phyloP scores from a whole-genome alignment of 1,140 invertebrate genomes.

The Drosophila grimshawi region DNA sequence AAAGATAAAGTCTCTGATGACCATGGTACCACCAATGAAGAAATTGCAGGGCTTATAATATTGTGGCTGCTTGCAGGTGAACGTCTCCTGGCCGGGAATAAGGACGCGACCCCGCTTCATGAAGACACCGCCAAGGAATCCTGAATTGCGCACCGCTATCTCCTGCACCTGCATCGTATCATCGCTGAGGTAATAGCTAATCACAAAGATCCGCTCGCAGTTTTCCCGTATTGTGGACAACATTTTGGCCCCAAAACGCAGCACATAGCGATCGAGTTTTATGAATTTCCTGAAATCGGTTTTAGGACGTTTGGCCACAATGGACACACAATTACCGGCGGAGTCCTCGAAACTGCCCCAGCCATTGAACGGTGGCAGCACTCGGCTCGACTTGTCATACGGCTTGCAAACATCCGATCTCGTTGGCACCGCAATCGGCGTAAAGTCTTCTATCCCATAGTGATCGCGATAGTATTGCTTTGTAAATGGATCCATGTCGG shows the following conservation, averaged over 20 bases:
- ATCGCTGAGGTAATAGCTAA: slow-evolving; percentile 92
- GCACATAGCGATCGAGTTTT: slow-evolving; percentile 89
- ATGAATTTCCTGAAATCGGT: slow-evolving; percentile 93
- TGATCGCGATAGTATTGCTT: slow-evolving; percentile 92
- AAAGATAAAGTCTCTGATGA: slow-evolving; percentile 91
- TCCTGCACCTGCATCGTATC: slow-evolving; percentile 94
- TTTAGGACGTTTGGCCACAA: slow-evolving; percentile 90
- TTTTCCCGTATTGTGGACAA: slow-evolving; percentile 90
- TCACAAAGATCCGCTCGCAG: slow-evolving; percentile 90
- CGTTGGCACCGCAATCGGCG: slow-evolving; percentile 85
- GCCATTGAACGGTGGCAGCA: slow-evolving; percentile 94
- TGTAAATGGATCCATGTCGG: slow-evolving; percentile 91
- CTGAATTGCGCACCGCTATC: slow-evolving; percentile 90
- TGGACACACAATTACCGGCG: slow-evolving; percentile 91
- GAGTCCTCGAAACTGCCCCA: slow-evolving; percentile 95
- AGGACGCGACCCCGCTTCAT: slow-evolving; percentile 88
- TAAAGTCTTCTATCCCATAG: slow-evolving; percentile 86
- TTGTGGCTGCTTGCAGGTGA: slow-evolving; percentile 88
- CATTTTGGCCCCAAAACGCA: slow-evolving; percentile 92
- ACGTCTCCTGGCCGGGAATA: slow-evolving; percentile 90
- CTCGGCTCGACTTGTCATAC: slow-evolving; percentile 82
- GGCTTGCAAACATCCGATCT: slow-evolving; percentile 78
- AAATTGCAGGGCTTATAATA: slow-evolving; percentile 91
- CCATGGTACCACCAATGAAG: slow-evolving; percentile 91
- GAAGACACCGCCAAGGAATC: slow-evolving; percentile 89